Base-by-base conservation (phyloP, 2,113 vertebrate genomes). In the Cyanoramphus novaezelandiae region DNA sequence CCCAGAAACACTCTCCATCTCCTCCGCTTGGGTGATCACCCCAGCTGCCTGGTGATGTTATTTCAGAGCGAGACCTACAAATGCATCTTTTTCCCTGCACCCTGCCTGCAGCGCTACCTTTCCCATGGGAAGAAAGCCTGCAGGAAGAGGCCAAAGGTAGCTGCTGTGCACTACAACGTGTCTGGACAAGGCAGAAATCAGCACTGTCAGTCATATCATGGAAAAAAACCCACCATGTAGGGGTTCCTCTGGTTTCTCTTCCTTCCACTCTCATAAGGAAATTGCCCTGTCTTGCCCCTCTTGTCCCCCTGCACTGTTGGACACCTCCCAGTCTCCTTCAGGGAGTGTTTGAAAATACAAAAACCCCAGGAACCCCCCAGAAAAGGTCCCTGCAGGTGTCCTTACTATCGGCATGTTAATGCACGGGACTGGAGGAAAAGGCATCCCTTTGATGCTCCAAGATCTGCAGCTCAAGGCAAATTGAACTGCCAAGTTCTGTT, bases 21-120 rank as follows among this genome's bases (percentile, higher is more conserved):
- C 62, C 20, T 50, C 0, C 0, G 4, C 31, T 43, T 41, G 39
- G 13, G 21, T 3, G 3, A 52, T 43, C 5, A 0, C n/a, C n/a
- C 23, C 4, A 0, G 18, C 67, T 52, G 75, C 52, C 24, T 31
- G 41, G 17, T 15, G 39, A 72, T 35, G n/a, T 43, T 72, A 47
- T 67, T 88, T 84, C 60, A 37, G 16, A 92, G 44, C 37, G 65
- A 65, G 47, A 87, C 23, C 53, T 65, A 64, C 2, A 1, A 65
- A 71, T 6, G 29, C 39, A 35, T 41, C 72, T 59, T 52, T n/a
- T 64, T 44, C 35, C 53, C 68, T 19, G 24, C 59, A 60, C 11
- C 1, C 24, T 86, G 41, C 49, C 50, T 0, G 3, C 37, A 46
- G 50, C 1, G 0, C 25, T 80, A 55, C 27, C 17, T 59, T 88